Evolutionary conservation across 2,797 vertebrate genomes (phyloP).

Genomic region (Prunella strophiata): DNA sequence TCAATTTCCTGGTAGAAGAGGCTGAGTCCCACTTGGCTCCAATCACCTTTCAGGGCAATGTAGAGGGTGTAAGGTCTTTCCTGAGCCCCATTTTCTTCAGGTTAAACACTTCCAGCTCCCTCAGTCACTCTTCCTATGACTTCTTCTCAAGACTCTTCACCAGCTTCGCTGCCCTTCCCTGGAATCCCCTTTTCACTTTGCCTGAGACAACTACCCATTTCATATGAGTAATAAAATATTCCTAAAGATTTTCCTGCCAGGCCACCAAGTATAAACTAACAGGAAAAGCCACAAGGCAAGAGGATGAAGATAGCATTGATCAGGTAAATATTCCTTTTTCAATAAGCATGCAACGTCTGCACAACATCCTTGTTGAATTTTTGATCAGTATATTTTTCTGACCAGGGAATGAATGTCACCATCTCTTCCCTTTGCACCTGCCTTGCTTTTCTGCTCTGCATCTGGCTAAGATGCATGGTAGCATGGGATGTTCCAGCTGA

Average conservation of each 20-base stretch:
- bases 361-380: background rate
- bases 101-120: background rate
- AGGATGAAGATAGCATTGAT: background rate
- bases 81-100: background rate
- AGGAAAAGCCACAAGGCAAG: background rate
- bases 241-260: background rate
- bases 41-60: accelerated
- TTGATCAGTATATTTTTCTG: background rate
- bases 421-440: background rate
- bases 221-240: background rate
- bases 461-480: background rate
- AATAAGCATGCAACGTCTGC: background rate
- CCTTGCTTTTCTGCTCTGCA: background rate
- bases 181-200: background rate
- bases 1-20: background rate
- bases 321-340: background rate
- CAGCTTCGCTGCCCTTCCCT: accelerated
- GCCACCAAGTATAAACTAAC: background rate
- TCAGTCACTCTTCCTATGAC: background rate
- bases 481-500: background rate
- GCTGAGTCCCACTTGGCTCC: background rate
- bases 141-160: background rate
- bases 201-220: background rate
- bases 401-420: accelerated
- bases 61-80: accelerated